Percentiles rank a stretch among this genome's conserved stretches.
Conservation (phyloP, 2,888 invertebrate genomes). For the Drosophila macrothrix region DNA sequence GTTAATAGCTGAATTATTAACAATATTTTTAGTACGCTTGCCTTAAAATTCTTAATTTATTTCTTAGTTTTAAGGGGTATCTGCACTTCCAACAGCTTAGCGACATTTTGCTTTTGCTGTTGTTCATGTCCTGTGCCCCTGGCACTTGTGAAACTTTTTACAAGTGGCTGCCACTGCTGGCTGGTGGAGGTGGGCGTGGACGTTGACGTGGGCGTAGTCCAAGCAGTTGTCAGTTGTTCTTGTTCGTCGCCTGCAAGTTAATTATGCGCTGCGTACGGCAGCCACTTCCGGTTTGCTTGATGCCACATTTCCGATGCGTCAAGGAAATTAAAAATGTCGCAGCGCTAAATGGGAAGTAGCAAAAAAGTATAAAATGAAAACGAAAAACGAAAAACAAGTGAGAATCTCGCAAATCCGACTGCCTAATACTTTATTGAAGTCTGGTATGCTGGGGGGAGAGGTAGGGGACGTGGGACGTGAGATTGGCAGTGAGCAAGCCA, state of each 20-base stretch:
- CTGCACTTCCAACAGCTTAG: neutral
- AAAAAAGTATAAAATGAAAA: neutral
- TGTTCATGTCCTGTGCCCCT: constrained; percentile 3
- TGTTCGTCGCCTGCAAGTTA: constrained; percentile 64
- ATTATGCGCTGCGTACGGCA: constrained; percentile 68
- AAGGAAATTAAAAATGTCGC: constrained; percentile 80
- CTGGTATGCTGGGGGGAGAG: neutral
- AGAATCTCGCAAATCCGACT: neutral
- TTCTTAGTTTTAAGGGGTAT: constrained; percentile 14
- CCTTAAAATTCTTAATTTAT: neutral
- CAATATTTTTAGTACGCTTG: neutral
- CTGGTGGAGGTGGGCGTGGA: neutral
- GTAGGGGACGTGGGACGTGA: neutral
- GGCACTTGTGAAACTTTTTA: constrained; percentile 38
- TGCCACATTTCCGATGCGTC: constrained; percentile 65
- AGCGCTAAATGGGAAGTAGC: constrained; percentile 15
- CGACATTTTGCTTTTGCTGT: neutral
- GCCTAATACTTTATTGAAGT: neutral
- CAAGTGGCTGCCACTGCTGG: constrained; percentile 42
- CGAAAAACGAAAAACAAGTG: neutral
- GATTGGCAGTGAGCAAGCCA: neutral
- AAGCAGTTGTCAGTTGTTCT: constrained; percentile 31
- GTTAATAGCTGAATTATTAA: neutral
- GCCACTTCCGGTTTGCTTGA: constrained; percentile 69
- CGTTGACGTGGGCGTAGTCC: constrained; percentile 40